Base-by-base conservation (phyloP, 1,140 invertebrate species). In the Coelopa frigida region DNA sequence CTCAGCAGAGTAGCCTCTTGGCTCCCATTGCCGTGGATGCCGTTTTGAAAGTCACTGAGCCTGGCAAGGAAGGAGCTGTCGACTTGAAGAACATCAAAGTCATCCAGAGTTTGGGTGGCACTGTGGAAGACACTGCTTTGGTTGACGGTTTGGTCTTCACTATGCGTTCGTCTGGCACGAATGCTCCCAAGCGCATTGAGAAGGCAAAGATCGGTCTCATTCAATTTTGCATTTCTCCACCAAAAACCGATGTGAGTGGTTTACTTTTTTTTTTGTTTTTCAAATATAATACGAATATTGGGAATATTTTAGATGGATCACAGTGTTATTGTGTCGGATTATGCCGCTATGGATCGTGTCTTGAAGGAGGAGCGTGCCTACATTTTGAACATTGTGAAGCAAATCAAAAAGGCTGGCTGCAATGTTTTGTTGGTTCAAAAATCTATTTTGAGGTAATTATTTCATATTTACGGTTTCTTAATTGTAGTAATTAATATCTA, bases 151-250 rank as follows among this genome's bases (percentile, higher is more conserved):
- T 99, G 38, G 88, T 99, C 2, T 93, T 99, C 51, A 86, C 89
- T 27, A 89, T 94, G 61, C 89, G 85, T 70, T 80, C 87, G 11
- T 80, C 89, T 17, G 93, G 93, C 61, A 80, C 88, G 31, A 93
- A 91, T 68, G 94, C 93, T 4, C 92, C 94, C 1, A 90, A 84
- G 53, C 83, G 85, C 59, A 78, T 99, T 51, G 96, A 99, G 68
- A 98, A 98, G 70, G 95, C 94, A 3, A 98, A 97, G 73, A 96
- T 99, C 75, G 97, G 92, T 51, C 80, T 99, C 0, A 99, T 99
- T 56, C 97, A 99, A 70, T 99, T 99, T 70, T 99, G 97, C 70
- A 94, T 99, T 70, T 99, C 96, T 32, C 93, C 97, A 46, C 97
- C 97, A 7, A 99, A 99, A 75, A 98, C 97, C 49, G 95, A 99